phyloP scores from a whole-genome alignment of 1,140 invertebrate genomes.

The Dendrolimus punctatus region DNA sequence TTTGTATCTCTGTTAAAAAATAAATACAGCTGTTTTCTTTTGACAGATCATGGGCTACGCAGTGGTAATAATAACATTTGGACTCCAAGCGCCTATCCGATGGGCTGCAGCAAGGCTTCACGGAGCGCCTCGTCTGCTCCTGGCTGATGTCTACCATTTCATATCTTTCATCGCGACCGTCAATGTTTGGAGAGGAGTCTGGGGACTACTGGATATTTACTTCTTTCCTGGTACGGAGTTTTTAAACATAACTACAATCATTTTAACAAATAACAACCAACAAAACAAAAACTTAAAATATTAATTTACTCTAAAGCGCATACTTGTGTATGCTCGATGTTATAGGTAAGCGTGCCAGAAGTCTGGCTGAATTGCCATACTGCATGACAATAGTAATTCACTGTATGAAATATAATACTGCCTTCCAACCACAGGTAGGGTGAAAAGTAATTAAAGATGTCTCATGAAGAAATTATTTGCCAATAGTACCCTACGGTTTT shows the following conservation, averaged over 20 bases:
- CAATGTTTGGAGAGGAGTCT: conserved; percentile 90
- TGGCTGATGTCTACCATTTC: conserved; percentile 83
- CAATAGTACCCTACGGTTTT: too few relatives aligned
- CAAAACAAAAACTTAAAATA: too few relatives aligned
- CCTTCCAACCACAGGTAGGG: too few relatives aligned
- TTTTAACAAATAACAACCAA: too few relatives aligned
- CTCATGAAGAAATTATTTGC: too few relatives aligned
- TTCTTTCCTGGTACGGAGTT: conserved; percentile 81
- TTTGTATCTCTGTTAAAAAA: not conserved
- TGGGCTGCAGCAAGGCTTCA: conserved; percentile 77
- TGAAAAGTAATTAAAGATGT: too few relatives aligned
- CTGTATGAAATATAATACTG: too few relatives aligned
- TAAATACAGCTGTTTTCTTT: conserved; percentile 2
- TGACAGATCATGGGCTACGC: conserved; percentile 83
- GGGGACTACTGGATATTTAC: conserved; percentile 86
- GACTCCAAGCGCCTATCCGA: conserved; percentile 80
- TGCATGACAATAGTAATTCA: too few relatives aligned
- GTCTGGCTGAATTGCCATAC: too few relatives aligned
- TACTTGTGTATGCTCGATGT: too few relatives aligned
- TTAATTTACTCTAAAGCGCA: too few relatives aligned
- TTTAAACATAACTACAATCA: not conserved
- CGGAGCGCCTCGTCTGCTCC: conserved; percentile 77
- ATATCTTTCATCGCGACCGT: conserved; percentile 86
- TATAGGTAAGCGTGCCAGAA: too few relatives aligned
- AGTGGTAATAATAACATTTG: conserved; percentile 80